A percentile compares a stretch with the other conserved stretches of the same genome.
Evolutionary conservation across 2,113 vertebrate genomes (phyloP).

Genomic region (Cephalopterus ornatus): DNA sequence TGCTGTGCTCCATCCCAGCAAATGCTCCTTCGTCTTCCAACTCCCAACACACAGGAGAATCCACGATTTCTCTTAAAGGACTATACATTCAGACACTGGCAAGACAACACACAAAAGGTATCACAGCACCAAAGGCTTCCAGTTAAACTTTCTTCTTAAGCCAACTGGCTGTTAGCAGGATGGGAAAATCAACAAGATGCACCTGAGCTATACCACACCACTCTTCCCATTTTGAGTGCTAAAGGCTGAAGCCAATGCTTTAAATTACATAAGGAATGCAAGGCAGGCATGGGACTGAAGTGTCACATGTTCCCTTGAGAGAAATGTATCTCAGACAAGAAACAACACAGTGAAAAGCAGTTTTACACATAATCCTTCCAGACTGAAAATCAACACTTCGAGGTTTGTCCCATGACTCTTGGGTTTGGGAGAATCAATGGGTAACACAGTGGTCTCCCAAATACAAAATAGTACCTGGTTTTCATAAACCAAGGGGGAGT

Average conservation of each 20-base stretch:
- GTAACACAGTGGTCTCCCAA: background rate
- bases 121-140: background rate
- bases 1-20: accelerated
- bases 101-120: background rate
- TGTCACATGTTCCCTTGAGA: background rate
- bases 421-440: background rate
- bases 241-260: slow-evolving; percentile 29
- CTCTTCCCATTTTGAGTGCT: background rate
- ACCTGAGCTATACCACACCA: background rate
- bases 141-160: background rate
- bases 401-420: background rate
- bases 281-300: background rate
- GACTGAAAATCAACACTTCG: background rate
- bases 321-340: background rate
- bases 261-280: background rate
- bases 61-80: background rate
- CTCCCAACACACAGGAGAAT: background rate
- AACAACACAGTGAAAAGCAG: background rate
- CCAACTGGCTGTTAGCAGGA: background rate
- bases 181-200: background rate
- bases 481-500: accelerated
- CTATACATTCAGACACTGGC: background rate
- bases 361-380: background rate
- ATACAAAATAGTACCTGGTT: background rate
- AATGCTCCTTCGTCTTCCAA: background rate